These are phyloP conservation scores for Globodera rostochiensis DNA, from an alignment of 1,140 invertebrate species.

Conservation along the genomic window DNA sequence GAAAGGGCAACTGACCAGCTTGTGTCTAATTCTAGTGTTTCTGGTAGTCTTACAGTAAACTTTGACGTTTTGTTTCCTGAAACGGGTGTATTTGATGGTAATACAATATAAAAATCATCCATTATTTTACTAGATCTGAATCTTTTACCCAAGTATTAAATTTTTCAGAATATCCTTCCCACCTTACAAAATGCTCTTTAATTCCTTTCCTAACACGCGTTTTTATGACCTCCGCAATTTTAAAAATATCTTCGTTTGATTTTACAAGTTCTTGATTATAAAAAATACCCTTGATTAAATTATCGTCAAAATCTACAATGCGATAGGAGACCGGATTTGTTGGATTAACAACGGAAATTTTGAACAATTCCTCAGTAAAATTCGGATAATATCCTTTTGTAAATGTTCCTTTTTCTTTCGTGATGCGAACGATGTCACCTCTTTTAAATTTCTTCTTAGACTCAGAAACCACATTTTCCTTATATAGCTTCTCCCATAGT, in stretches of 20 bases:
- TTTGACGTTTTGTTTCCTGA: too few relatives aligned
- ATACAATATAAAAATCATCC: too few relatives aligned
- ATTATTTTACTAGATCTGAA: neutral
- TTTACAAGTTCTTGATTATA: neutral
- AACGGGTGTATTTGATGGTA: too few relatives aligned
- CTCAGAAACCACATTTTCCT: neutral
- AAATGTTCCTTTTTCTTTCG: neutral
- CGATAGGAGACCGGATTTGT: neutral
- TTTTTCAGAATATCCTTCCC: neutral
- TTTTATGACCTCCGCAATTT: neutral
- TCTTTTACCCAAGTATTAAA: neutral
- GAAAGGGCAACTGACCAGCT: too few relatives aligned
- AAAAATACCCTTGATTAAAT: neutral
- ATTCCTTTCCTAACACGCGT: neutral
- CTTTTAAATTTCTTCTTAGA: neutral
- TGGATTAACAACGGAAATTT: neutral
- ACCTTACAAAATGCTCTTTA: neutral
- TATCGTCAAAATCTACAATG: neutral
- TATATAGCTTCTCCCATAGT: neutral
- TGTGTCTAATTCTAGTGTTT: too few relatives aligned
- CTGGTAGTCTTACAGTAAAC: too few relatives aligned
- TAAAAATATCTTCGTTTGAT: neutral
- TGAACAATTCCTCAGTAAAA: neutral
- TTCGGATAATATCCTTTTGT: neutral
- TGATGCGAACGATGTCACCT: neutral